Evolutionary conservation across 2,888 invertebrate genomes (phyloP).

Genomic region (Phortica magna): DNA sequence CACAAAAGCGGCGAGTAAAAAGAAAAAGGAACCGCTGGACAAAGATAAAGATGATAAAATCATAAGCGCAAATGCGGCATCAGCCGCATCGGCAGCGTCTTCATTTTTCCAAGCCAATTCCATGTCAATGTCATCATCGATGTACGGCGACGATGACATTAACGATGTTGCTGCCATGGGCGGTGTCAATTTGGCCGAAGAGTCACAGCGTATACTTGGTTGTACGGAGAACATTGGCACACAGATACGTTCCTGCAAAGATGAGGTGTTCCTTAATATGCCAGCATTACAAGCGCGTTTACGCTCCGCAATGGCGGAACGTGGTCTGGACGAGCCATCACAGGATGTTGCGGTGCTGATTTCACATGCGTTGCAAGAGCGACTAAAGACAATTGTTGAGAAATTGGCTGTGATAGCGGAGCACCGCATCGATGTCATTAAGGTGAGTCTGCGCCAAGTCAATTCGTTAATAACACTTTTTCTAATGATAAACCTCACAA

Average conservation of each 20-base stretch:
- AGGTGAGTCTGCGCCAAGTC: constrained; percentile 80
- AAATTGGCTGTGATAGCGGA: constrained; percentile 95
- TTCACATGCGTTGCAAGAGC: constrained; percentile 96
- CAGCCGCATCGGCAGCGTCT: constrained; percentile 73
- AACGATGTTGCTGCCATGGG: constrained; percentile 99
- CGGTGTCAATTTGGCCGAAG: constrained; percentile 97
- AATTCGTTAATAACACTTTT: not conserved
- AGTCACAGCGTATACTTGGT: constrained; percentile 95
- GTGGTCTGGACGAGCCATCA: constrained; percentile 89
- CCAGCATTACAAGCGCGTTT: constrained; percentile 87
- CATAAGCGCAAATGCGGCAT: constrained; percentile 53
- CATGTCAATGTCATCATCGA: constrained; percentile 78
- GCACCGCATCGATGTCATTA: constrained; percentile 95
- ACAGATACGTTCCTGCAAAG: constrained; percentile 93
- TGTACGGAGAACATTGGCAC: constrained; percentile 93
- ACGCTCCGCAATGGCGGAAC: constrained; percentile 85
- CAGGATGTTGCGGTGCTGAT: constrained; percentile 93
- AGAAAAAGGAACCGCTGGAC: constrained; percentile 86
- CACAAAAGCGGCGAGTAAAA: constrained; percentile 82
- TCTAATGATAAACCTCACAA: not conserved
- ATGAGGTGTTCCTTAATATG: constrained; percentile 91
- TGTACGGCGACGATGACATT: constrained; percentile 94
- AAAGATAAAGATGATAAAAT: constrained; percentile 73
- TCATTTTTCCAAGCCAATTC: constrained; percentile 80
- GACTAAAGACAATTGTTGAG: constrained; percentile 93